phyloP scores from a whole-genome alignment of 1,140 invertebrate species.

The Campoletis sonorensis region DNA sequence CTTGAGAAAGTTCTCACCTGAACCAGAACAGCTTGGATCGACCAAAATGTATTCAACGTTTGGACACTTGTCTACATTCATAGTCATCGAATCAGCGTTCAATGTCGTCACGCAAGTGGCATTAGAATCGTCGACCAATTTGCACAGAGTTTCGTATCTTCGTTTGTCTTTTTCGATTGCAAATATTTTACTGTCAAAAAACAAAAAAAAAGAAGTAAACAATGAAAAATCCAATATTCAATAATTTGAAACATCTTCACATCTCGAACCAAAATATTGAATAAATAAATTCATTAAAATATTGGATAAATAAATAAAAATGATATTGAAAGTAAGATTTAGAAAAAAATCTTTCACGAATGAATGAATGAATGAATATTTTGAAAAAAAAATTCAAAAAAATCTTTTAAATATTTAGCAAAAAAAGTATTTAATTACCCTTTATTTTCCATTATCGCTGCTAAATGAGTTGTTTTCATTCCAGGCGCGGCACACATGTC shows the following conservation, averaged over 20 bases:
- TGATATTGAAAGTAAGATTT: too few relatives aligned
- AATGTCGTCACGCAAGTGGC: slow-evolving; percentile 82
- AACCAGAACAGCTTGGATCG: slow-evolving; percentile 97
- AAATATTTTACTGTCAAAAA: slow-evolving; percentile 81
- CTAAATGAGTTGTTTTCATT: slow-evolving; percentile 95
- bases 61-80: slow-evolving; percentile 80
- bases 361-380: too few relatives aligned
- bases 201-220: background rate
- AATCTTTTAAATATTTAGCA: background rate
- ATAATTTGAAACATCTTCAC: background rate
- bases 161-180: slow-evolving; percentile 87
- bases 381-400: background rate
- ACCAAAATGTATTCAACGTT: slow-evolving; percentile 93
- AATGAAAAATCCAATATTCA: slow-evolving; percentile 38
- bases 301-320: too few relatives aligned
- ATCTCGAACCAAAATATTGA: too few relatives aligned
- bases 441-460: slow-evolving; percentile 87
- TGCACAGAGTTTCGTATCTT: slow-evolving; percentile 81
- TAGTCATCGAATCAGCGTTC: slow-evolving; percentile 84
- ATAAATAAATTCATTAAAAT: too few relatives aligned
- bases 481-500: slow-evolving; percentile 98
- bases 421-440: slow-evolving; percentile 74
- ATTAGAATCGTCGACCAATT: slow-evolving; percentile 80
- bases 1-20: slow-evolving; percentile 83
- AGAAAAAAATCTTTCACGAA: too few relatives aligned